These are phyloP conservation scores for Boleophthalmus pectinirostris DNA, from an alignment of 2,113 vertebrate genomes.

Conservation along the genomic window DNA sequence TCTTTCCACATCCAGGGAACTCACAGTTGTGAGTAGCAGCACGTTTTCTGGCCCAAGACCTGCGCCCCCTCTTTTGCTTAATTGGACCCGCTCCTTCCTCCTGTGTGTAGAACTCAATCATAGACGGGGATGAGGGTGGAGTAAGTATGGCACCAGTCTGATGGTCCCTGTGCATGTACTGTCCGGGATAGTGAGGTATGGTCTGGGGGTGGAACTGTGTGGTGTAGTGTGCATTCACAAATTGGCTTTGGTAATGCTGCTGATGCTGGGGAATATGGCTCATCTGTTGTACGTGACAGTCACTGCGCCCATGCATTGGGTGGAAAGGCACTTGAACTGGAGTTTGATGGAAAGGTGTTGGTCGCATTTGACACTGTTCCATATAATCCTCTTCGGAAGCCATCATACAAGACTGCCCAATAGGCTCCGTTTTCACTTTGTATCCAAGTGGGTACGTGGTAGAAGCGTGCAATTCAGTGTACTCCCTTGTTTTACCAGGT, in stretches of 20 bases:
- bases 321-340: constrained; percentile 1
- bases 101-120: constrained; percentile 83
- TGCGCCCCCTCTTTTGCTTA: constrained; percentile 85
- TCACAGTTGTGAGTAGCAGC: constrained; percentile 91
- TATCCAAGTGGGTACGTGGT: constrained; percentile 65
- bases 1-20: constrained; percentile 90
- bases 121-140: constrained; percentile 85
- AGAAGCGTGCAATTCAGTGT: constrained; percentile 80
- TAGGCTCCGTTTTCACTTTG: constrained; percentile 85
- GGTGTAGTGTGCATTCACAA: constrained; percentile 71
- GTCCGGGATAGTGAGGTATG: constrained; percentile 80
- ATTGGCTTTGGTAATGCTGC: constrained; percentile 58
- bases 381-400: constrained; percentile 67
- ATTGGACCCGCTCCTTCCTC: constrained; percentile 71
- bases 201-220: constrained; percentile 73
- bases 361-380: constrained; percentile 40
- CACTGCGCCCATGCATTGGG: constrained; percentile 53
- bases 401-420: constrained; percentile 85
- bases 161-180: constrained; percentile 80
- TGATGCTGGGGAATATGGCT: constrained; percentile 50
- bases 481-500: constrained; percentile 73
- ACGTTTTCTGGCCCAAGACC: constrained; percentile 87
- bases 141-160: constrained; percentile 82
- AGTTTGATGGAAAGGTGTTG: constrained; percentile 32
- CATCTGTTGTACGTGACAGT: constrained; percentile 73